A percentile compares a stretch with the other conserved stretches of the same genome.
Evolutionary conservation across 2,113 vertebrate species (phyloP).

Genomic region (Pungitius pungitius): DNA sequence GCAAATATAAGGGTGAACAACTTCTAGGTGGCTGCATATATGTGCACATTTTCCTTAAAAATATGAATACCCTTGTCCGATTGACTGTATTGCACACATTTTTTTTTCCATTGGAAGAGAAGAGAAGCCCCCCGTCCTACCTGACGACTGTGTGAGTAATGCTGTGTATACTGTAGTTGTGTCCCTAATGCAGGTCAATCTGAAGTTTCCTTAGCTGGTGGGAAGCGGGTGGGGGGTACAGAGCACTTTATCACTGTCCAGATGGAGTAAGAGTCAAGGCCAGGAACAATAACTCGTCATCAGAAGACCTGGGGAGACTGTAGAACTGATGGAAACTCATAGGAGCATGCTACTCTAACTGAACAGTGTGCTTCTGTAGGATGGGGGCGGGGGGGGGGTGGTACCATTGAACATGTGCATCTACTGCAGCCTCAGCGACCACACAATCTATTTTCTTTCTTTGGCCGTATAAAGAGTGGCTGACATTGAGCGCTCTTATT

Average conservation of each 20-base stretch:
- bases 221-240: slow-evolving; percentile 20
- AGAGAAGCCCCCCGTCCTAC: not conserved
- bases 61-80: too few relatives aligned
- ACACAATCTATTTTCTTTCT: slow-evolving; percentile 26
- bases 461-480: slow-evolving; percentile 5
- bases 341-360: slow-evolving; percentile 40
- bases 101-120: slow-evolving; percentile 11
- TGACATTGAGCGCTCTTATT: slow-evolving; percentile 10
- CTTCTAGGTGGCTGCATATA: not conserved
- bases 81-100: not conserved
- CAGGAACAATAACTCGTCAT: slow-evolving; percentile 30
- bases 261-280: slow-evolving; percentile 47
- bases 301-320: slow-evolving; percentile 37
- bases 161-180: slow-evolving; percentile 16
- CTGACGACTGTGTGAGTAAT: slow-evolving; percentile 18
- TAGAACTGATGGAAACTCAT: slow-evolving; percentile 42
- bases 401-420: slow-evolving; percentile 39
- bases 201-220: slow-evolving; percentile 24
- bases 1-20: not conserved
- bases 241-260: slow-evolving; percentile 41
- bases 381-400: too few relatives aligned
- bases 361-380: slow-evolving; percentile 30
- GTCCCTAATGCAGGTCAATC: slow-evolving; percentile 25
- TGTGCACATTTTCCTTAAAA: too few relatives aligned
- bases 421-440: slow-evolving; percentile 4